Evolutionary conservation across 2,888 invertebrate species (phyloP), one percentile per base, ranked within the genome.

Genomic region (Ypsolopha sequella): DNA sequence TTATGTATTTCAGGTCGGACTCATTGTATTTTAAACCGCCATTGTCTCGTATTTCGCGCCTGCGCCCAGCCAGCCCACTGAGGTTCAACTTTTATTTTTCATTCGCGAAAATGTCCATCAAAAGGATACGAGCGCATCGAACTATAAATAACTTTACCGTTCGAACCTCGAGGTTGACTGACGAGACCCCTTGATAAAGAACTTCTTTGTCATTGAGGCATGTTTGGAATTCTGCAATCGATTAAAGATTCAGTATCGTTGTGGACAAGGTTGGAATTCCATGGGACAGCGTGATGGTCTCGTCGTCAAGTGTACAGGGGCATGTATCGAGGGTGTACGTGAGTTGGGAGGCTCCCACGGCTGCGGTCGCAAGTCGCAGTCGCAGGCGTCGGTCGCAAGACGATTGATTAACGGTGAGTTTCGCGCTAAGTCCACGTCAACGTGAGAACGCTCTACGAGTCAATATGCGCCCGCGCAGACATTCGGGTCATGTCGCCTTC

Each of bases 21-120:
- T 80, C 80, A 82, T 84, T 81, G 84, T 82, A 82, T 84, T 84
- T 68, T 82, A 82, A 82, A 80, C 74, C 76, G 69, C 82, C 71
- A 84, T 85, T 81, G 84, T 82, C 75, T 78, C 76, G 76, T 74
- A 77, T 72, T 80, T 80, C 77, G 77, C 82, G 80, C 80, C 79
- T 76, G 73, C 66, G 60, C 68, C 33, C 49, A 13, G 45, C 48
- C 41, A 38, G 24, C 45, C 7, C 55, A 54, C 55, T 57, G 52
- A 54, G 53, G 55, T 24, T 24, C 2, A 24, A 24, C 24, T 57
- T 60, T 61, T 55, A 63, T 62, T 62, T 60, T 60, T 55, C 53
- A 24, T 24, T 24, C 52, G 24, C 35, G 41, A 44, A 57, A 55
- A 57, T 59, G 62, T 70, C 67, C 67, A 61, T 72, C 73, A 70